These are phyloP conservation scores for Myrmecophaga tridactyla DNA, from an alignment of 2,113 vertebrate genomes.

Conservation along the genomic window DNA sequence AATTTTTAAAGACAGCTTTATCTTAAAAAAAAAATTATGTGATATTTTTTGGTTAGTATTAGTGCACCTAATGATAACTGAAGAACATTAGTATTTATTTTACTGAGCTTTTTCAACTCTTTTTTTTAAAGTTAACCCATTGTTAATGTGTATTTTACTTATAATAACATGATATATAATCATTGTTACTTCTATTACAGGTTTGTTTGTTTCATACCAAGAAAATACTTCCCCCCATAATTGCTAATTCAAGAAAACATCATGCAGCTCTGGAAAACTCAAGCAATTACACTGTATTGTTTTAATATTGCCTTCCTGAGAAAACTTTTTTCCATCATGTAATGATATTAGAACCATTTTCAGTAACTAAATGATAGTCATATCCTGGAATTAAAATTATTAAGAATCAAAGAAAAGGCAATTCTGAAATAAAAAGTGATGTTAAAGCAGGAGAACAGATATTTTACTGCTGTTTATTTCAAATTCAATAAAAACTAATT, in stretches of 20 bases:
- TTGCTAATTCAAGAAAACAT: not conserved
- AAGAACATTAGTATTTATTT: not conserved
- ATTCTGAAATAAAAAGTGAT: slow-evolving; percentile 10
- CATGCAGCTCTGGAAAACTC: not conserved
- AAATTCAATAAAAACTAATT: slow-evolving; percentile 24
- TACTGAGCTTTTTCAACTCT: not conserved
- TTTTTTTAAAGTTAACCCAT: not conserved
- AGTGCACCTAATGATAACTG: not conserved
- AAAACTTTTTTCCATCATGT: not conserved
- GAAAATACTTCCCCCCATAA: not conserved
- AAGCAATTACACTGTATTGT: not conserved
- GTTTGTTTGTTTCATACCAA: not conserved
- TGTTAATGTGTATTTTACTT: not conserved
- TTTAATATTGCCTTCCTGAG: not conserved
- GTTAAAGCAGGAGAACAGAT: not conserved
- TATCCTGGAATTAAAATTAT: slow-evolving; percentile 40
- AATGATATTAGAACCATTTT: slow-evolving; percentile 26
- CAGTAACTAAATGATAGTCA: slow-evolving; percentile 26
- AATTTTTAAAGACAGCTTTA: not conserved
- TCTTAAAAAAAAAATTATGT: not conserved
- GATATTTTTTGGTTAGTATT: not conserved
- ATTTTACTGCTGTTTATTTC: not conserved
- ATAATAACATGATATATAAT: not conserved
- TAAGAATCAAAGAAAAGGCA: slow-evolving; percentile 20
- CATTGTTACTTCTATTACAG: not conserved